Evolutionary conservation across 2,113 vertebrate genomes (phyloP), one percentile per base, ranked within the genome.

Genomic region (Dromaius novaehollandiae): DNA sequence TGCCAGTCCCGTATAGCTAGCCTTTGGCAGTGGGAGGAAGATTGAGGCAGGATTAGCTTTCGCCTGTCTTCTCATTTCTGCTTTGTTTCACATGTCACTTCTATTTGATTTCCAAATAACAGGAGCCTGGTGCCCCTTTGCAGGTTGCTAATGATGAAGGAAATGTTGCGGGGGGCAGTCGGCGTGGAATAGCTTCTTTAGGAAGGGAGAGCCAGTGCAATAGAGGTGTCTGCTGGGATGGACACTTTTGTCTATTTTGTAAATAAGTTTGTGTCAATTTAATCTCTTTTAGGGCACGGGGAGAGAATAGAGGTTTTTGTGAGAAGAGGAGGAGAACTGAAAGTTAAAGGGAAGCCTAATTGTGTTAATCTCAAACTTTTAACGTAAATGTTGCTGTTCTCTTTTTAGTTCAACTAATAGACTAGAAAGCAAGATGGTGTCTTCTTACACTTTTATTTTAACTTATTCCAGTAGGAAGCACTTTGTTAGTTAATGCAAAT

Each of bases 181-280:
- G 1, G 69, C 38, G 0, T 20, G 50, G 50, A 14, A 2, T 8
- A 7, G 46, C 6, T 3, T 63, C 18, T 36, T 12, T 48, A 5
- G 19, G 13, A 44, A 42, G 56, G 0, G 26, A 22, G 44, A 70
- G 44, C 26, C 2, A 1, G 2, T 13, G 78, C 28, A 2, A 2
- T 9, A 32, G 60, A 7, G n/a, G 1, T 32, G 10, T 28, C 71
- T 63, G 51, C 14, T 1, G 2, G 4, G 3, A 38, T 0, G 9
- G 60, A 4, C 26, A 42, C 30, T 40, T 55, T 18, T 22, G 34
- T 60, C 70, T 60, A 30, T 63, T 30, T 30, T 38, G 70, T 32
- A 8, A 36, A 0, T 28, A 73, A 15, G 30, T n/a, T 36, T 7
- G 19, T 34, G 20, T 60, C 51, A 21, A 5, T 64, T 10, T 19